phyloP scores from a whole-genome alignment of 2,888 invertebrate genomes.

The Tanypteryx hageni region DNA sequence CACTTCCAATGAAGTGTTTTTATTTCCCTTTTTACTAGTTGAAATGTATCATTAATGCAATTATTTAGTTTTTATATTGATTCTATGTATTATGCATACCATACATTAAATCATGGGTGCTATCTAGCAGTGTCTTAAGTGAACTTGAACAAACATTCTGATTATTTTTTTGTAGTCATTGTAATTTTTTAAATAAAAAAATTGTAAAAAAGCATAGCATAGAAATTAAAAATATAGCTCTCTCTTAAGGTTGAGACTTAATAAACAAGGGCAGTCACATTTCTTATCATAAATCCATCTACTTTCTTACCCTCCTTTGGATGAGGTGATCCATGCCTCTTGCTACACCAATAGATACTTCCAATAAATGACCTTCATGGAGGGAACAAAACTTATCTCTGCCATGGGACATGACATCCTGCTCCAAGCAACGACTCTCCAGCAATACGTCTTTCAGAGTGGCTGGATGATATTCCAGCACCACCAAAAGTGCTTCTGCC shows the following conservation, averaged over 20 bases:
- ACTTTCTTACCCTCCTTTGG: constrained; percentile 78
- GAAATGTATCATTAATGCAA: too few species aligned
- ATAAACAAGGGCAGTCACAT: neutral
- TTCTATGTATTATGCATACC: too few species aligned
- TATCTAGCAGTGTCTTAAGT: too few species aligned
- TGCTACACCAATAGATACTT: constrained; percentile 82
- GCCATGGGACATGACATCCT: constrained; percentile 78
- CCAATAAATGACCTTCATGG: constrained; percentile 81
- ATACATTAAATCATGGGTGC: too few species aligned
- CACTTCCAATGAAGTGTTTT: too few species aligned
- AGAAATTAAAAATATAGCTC: too few species aligned
- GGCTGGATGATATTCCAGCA: constrained; percentile 83
- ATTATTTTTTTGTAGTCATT: too few species aligned
- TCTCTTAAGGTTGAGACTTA: neutral
- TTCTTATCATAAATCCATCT: neutral
- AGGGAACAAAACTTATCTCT: constrained; percentile 75
- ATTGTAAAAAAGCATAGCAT: too few species aligned
- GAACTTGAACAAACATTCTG: too few species aligned
- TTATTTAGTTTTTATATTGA: too few species aligned
- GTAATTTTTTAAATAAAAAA: too few species aligned
- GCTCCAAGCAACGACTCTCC: constrained; percentile 77
- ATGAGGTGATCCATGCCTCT: constrained; percentile 85
- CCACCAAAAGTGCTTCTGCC: constrained; percentile 83
- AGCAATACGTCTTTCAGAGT: constrained; percentile 85
- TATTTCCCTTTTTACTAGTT: too few species aligned